Evolutionary conservation across 1,140 invertebrate species (phyloP), one percentile per base, ranked within the genome.

Genomic region (Drosophila baimaii): DNA sequence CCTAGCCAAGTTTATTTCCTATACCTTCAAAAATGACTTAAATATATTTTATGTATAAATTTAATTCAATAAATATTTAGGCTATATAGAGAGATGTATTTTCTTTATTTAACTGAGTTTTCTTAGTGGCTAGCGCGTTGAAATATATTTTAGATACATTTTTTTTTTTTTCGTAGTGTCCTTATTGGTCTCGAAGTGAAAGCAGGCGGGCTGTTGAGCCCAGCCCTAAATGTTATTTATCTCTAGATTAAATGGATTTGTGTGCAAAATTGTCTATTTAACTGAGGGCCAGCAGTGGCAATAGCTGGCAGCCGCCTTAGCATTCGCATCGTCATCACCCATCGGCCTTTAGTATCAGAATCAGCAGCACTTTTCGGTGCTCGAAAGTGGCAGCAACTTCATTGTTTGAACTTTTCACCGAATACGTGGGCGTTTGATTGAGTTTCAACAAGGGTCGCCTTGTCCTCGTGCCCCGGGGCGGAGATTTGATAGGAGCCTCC

Each of bases 261-360:
- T 88, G 84, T 89, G 84, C 81, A 89, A 88, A 88, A 88, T 88
- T 88, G 84, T 88, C 84, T 88, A 89, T 89, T 89, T 89, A 89
- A 70, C 77, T 74, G 57, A 23, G 59, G 31, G 21, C 33, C 17
- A 52, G 27, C 17, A 33, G 49, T 19, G 33, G 27, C 17, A 33
- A 29, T 19, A 3, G 15, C 23, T 35, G 54, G 62, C 66, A 35
- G 29, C 37, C 37, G 52, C 52, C 49, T 73, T 54, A 57, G 44
- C 73, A 37, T 61, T 61, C 46, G 73, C 55, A 61, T 78, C 65
- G 68, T 84, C 80, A 88, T 86, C 65, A 66, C 43, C 43, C 10
- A 64, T 63, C 56, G 44, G 31, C 41, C 57, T 39, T 69, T 33
- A 23, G 65, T 54, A 69, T 66, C 65, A 51, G 19, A 31, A 69